Percentiles rank a stretch among this genome's conserved stretches.
Conservation (phyloP, 2,113 vertebrate species). For the Pipra filicauda region DNA sequence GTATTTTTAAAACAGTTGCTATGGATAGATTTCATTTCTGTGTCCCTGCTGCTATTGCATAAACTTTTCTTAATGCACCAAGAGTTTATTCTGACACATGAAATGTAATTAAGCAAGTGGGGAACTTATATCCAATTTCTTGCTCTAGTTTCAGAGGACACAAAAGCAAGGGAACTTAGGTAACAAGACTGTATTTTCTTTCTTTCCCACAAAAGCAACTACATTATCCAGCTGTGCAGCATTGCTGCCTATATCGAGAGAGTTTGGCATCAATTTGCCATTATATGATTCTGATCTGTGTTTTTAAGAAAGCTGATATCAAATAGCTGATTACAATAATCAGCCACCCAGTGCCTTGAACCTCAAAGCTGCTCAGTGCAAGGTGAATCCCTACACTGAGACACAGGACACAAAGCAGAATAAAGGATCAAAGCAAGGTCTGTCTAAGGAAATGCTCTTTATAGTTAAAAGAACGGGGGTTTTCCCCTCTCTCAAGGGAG, state of each 20-base stretch:
- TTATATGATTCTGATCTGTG: not conserved
- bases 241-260: not conserved
- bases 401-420: not conserved
- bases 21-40: not conserved
- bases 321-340: not conserved
- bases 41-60: not conserved
- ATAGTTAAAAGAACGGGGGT: not conserved
- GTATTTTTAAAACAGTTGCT: not conserved
- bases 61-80: not conserved
- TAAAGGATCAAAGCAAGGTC: not conserved
- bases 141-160: not conserved
- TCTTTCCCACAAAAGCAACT: not conserved
- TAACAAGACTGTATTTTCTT: not conserved
- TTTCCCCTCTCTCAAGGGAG: not conserved
- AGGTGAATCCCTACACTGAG: not conserved
- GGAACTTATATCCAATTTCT: not conserved
- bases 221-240: not conserved
- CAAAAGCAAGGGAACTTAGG: not conserved
- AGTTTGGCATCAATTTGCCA: not conserved
- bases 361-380: not conserved
- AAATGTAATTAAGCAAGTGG: not conserved
- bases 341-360: not conserved
- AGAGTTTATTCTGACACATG: not conserved
- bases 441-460: not conserved
- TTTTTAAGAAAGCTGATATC: not conserved